Evolutionary conservation across 1,140 invertebrate species (phyloP).

Genomic region (Lucilia cuprina): DNA sequence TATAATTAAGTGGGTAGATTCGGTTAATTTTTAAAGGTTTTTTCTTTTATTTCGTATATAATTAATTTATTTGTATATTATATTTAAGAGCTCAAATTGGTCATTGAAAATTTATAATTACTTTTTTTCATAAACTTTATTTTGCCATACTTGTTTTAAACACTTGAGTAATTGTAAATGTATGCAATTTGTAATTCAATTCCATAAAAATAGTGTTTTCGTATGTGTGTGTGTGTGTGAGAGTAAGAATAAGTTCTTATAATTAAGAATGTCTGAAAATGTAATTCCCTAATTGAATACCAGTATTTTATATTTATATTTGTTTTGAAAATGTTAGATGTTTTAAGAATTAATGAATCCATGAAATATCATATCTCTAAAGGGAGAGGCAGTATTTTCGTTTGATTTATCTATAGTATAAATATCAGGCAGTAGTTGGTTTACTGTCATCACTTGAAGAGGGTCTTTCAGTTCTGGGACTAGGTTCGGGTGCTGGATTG

Average conservation of each 20-base stretch:
- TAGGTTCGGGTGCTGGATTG: constrained; percentile 52
- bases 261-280: neutral
- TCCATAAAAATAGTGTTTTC: neutral
- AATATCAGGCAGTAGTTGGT: constrained; percentile 39
- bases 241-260: neutral
- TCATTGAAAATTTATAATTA: neutral
- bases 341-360: too few species aligned
- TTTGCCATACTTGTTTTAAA: neutral
- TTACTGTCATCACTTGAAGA: neutral
- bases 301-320: neutral
- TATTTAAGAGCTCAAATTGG: neutral
- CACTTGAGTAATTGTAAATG: neutral
- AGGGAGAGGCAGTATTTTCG: constrained; percentile 7
- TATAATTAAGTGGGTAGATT: constrained; percentile 28
- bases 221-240: neutral
- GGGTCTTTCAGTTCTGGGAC: neutral
- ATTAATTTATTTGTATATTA: neutral
- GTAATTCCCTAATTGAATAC: constrained; percentile 24
- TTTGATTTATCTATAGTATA: constrained; percentile 25
- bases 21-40: neutral
- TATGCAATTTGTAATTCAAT: constrained; percentile 13
- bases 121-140: neutral
- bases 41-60: neutral
- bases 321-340: neutral
- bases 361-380: neutral